Conservation (phyloP, 2,113 vertebrate genomes). For the Leptosomus discolor region DNA sequence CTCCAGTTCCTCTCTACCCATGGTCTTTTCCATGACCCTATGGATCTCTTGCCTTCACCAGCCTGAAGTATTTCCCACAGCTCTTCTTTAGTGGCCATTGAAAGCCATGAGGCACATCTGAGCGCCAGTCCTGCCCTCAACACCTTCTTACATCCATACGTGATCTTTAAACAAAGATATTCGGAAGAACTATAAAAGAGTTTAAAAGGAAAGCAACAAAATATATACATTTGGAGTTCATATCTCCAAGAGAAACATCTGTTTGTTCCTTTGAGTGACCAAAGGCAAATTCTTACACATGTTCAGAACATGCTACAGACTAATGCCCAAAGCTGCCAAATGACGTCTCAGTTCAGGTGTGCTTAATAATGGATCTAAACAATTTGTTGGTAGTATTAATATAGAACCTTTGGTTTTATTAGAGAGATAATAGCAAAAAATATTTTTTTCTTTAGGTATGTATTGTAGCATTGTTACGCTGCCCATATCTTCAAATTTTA, state of each 20-base stretch:
- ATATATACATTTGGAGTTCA: neutral
- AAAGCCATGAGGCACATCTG: neutral
- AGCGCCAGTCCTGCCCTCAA: neutral
- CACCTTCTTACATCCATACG: neutral
- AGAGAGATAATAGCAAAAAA: neutral
- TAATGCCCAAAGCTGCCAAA: neutral
- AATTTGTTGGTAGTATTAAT: neutral
- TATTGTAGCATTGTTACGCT: neutral
- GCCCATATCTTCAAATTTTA: neutral
- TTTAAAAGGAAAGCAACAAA: neutral
- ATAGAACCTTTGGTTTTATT: neutral
- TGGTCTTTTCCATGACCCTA: neutral
- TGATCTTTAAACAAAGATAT: neutral
- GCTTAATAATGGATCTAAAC: neutral
- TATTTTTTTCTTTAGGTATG: neutral
- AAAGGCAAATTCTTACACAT: neutral
- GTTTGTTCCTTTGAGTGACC: neutral
- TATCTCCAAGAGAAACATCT: constrained; percentile 1
- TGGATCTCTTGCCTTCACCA: neutral
- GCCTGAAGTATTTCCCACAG: neutral
- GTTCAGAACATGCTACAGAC: neutral
- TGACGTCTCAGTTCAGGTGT: neutral
- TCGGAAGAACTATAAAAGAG: neutral
- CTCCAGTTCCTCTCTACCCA: neutral
- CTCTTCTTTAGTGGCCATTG: neutral